Percentiles rank a stretch among this genome's conserved stretches.
Conservation (phyloP, 2,113 vertebrate species). For the Aphelocoma coerulescens region DNA sequence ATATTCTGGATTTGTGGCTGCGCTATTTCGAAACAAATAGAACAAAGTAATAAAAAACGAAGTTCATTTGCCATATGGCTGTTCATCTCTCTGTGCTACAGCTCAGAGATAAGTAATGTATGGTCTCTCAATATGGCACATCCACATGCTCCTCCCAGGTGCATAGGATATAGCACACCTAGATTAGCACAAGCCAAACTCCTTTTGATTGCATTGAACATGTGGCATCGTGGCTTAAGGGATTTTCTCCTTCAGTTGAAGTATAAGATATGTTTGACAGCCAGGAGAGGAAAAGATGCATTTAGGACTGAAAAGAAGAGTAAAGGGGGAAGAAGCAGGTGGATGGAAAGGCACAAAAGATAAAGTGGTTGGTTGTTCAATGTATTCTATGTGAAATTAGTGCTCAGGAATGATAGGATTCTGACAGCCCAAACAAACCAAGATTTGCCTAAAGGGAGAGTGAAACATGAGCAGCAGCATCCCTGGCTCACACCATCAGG, state of each 20-base stretch:
- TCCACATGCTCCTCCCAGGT: background rate
- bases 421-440: background rate
- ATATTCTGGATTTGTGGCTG: conserved; percentile 71
- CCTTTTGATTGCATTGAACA: conserved; percentile 42
- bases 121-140: conserved; percentile 52
- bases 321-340: background rate
- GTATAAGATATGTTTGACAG: conserved; percentile 23
- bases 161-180: conserved; percentile 33
- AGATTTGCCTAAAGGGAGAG: background rate
- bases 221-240: conserved; percentile 38
- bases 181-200: conserved; percentile 39
- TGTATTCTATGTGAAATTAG: background rate
- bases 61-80: conserved; percentile 76
- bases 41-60: conserved; percentile 63
- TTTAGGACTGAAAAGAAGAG: background rate
- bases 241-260: conserved; percentile 47
- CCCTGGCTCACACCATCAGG: background rate
- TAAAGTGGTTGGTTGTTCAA: background rate
- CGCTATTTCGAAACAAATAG: conserved; percentile 70
- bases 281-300: conserved; percentile 9
- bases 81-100: conserved; percentile 66
- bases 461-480: background rate
- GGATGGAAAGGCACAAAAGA: background rate
- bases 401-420: background rate
- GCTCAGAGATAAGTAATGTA: conserved; percentile 61